Evolutionary conservation across 2,888 invertebrate genomes (phyloP).

Genomic region (Coenonympha arcania): DNA sequence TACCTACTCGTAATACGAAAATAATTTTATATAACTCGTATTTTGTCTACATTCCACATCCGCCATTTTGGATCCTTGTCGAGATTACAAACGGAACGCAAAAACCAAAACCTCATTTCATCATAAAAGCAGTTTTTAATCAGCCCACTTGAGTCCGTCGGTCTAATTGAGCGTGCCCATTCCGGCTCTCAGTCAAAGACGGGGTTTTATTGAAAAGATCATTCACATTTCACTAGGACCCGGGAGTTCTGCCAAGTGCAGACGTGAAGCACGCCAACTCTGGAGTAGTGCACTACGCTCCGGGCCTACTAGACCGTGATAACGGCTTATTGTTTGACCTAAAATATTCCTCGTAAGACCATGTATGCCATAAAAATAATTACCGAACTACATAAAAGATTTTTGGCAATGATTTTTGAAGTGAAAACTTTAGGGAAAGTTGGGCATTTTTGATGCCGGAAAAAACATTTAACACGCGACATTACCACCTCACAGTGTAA

Average conservation of each 20-base stretch:
- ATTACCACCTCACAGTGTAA: too few species aligned
- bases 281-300: slow-evolving; percentile 2
- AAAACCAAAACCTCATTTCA: too few species aligned
- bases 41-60: too few species aligned
- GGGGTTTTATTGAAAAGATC: slow-evolving; percentile 18
- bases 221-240: slow-evolving; percentile 17
- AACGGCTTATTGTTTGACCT: slow-evolving; percentile 18
- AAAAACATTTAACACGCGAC: too few species aligned
- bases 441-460: too few species aligned
- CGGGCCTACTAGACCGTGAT: slow-evolving; percentile 13
- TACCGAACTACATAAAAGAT: too few species aligned
- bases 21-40: too few species aligned
- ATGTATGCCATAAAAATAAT: neutral
- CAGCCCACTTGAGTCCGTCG: neutral
- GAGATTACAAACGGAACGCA: too few species aligned
- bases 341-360: slow-evolving; percentile 7
- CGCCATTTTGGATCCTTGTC: too few species aligned
- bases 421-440: too few species aligned
- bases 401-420: too few species aligned
- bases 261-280: neutral
- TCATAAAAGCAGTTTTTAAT: neutral
- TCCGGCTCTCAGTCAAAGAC: slow-evolving; percentile 4
- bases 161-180: neutral
- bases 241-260: slow-evolving; percentile 15
- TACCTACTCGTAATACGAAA: too few species aligned